A percentile compares a stretch with the other conserved stretches of the same genome.
These are phyloP conservation scores for Spheniscus mendiculus DNA, from an alignment of 2,113 vertebrate species.

Conservation along the genomic window DNA sequence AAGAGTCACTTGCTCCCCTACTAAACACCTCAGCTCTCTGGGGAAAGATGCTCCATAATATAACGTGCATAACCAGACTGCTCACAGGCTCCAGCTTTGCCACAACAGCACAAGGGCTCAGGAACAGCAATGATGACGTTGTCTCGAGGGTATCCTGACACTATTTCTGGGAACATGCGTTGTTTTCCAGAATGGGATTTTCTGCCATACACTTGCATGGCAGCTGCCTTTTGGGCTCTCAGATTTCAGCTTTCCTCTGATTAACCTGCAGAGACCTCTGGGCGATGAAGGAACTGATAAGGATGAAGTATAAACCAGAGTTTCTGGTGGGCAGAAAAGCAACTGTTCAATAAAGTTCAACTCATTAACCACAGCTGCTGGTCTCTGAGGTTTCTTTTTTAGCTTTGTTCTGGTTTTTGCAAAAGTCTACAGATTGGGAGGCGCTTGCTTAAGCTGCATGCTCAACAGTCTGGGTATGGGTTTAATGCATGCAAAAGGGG, in stretches of 20 bases:
- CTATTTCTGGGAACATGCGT: neutral
- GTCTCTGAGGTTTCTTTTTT: neutral
- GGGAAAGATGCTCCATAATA: neutral
- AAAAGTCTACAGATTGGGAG: neutral
- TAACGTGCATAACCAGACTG: neutral
- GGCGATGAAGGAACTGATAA: neutral
- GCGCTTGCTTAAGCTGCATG: neutral
- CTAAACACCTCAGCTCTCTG: neutral
- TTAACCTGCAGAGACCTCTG: neutral
- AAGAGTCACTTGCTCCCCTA: neutral
- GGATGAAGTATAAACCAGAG: neutral
- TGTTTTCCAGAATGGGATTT: neutral
- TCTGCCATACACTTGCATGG: neutral
- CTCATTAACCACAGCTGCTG: neutral
- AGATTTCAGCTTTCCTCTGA: neutral
- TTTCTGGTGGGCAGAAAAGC: neutral
- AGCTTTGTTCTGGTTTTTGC: neutral
- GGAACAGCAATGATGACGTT: neutral
- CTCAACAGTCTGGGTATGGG: neutral
- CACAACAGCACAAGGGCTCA: neutral
- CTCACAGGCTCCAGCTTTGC: neutral
- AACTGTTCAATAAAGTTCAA: neutral
- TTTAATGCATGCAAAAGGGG: rapidly evolving
- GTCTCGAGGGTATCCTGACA: neutral
- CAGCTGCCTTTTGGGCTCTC: neutral